Percentiles rank a stretch among this genome's conserved stretches.
phyloP scores from a whole-genome alignment of 2,888 invertebrate genomes.

The Caenorhabditis uteleia region DNA sequence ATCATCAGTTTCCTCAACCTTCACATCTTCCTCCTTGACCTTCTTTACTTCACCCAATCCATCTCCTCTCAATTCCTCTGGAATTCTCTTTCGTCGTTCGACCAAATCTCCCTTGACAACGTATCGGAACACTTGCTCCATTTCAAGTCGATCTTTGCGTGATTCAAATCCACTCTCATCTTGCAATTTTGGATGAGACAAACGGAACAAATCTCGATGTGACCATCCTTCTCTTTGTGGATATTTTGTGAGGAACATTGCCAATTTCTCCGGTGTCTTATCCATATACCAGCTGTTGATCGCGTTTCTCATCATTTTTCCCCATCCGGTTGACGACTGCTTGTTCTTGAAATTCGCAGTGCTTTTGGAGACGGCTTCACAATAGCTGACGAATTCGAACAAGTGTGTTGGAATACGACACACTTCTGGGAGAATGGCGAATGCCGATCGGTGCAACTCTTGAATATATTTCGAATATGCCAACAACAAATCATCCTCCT shows the following conservation, averaged over 20 bases:
- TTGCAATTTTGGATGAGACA: slow-evolving; percentile 59
- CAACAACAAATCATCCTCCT: slow-evolving; percentile 2
- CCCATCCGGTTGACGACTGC: slow-evolving; percentile 72
- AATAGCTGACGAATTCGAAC: slow-evolving; percentile 76
- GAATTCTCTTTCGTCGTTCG: no score
- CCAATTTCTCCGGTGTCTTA: slow-evolving; percentile 76
- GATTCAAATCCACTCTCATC: not conserved
- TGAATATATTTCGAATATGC: slow-evolving; percentile 42
- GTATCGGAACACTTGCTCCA: slow-evolving; percentile 59
- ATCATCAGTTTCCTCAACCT: slow-evolving; percentile 3
- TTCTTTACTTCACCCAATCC: no score
- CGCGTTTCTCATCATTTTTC: slow-evolving; percentile 77
- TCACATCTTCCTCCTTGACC: slow-evolving; percentile 1
- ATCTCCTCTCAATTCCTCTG: no score
- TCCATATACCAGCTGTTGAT: slow-evolving; percentile 75
- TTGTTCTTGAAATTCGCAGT: slow-evolving; percentile 10
- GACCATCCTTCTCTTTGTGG: slow-evolving; percentile 78
- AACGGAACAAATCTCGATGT: slow-evolving; percentile 78
- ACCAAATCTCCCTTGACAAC: slow-evolving; percentile 49
- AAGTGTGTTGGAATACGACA: slow-evolving; percentile 77
- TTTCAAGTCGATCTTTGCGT: slow-evolving; percentile 40
- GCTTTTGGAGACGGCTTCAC: slow-evolving; percentile 72
- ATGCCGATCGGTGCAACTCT: slow-evolving; percentile 46
- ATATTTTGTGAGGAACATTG: slow-evolving; percentile 76
- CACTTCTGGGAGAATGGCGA: slow-evolving; percentile 71